phyloP scores from a whole-genome alignment of 2,797 vertebrate genomes.

The Apogon talboti region DNA sequence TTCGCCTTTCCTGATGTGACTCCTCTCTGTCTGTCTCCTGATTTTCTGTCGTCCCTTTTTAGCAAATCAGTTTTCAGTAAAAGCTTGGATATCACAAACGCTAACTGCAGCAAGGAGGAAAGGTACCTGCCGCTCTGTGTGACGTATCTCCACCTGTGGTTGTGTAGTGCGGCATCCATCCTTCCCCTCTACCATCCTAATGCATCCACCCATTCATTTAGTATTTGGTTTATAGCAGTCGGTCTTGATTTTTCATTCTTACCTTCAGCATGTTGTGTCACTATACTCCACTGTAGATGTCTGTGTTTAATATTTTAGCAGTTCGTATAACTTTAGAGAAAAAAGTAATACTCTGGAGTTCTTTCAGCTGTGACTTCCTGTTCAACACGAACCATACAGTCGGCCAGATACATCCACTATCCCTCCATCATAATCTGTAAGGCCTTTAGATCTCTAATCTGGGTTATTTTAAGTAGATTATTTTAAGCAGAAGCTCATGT shows the following conservation, averaged over 20 bases:
- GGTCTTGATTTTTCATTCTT: constrained; percentile 30
- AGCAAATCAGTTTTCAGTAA: constrained; percentile 99
- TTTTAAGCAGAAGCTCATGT: too few relatives aligned
- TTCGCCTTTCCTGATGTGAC: constrained; percentile 61
- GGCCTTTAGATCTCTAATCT: too few relatives aligned
- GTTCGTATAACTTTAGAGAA: too few relatives aligned
- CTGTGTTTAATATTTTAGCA: too few relatives aligned
- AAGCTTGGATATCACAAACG: constrained; percentile 99
- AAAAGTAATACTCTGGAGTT: too few relatives aligned
- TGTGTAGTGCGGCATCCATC: constrained; percentile 65
- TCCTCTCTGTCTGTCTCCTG: constrained; percentile 68
- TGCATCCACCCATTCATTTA: neutral
- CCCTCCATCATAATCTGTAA: too few relatives aligned
- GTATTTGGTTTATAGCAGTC: neutral
- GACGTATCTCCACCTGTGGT: constrained; percentile 80
- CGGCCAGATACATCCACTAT: too few relatives aligned
- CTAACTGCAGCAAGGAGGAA: constrained; percentile 97
- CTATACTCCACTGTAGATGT: neutral
- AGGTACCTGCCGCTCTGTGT: constrained; percentile 88
- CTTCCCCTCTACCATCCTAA: constrained; percentile 1
- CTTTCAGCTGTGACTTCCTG: too few relatives aligned
- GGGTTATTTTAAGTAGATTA: too few relatives aligned
- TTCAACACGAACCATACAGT: too few relatives aligned
- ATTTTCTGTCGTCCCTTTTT: constrained; percentile 81
- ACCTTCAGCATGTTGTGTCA: constrained; percentile 6